Evolutionary conservation across 92 coral and sea anemone species (phyloP), one percentile per base, ranked within the genome.

Genomic region (Nematostella vectensis): DNA sequence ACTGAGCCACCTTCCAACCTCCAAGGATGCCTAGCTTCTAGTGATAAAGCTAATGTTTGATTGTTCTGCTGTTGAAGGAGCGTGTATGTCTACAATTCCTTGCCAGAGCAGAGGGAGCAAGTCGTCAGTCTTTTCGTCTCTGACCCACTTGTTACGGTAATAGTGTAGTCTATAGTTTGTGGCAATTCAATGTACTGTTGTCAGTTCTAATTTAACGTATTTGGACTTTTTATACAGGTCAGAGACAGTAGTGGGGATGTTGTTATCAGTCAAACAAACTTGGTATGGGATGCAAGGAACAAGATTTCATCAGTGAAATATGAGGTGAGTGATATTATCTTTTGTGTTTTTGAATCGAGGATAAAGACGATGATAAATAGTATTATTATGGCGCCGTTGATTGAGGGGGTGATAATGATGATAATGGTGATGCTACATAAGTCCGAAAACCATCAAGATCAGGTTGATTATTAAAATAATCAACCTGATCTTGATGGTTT

Each of bases 41-140:
- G n/a, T n/a, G n/a, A n/a, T 56, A 36, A 3, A 58, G 15, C 55
- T 27, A 20, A 56, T 15, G 6, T 15, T 33, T 6, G 8, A 33
- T 33, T 6, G 15, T 33, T 6, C 40, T 33, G 6, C 40, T 33
- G 8, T 33, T 15, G 40, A 33, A 6, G 15, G 40, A 33, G 15
- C 45, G 80, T 93, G 1, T 87, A 82, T 3, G 57, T 93, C 28
- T 93, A 93, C 73, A 93, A 93, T 48, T 72, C 99, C 10, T 54
- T 93, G 58, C 71, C 89, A 1, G 68, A 72, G n/a, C 59, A 76
- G 45, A 83, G 99, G 11, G 71, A 67, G 47, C 96, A 93, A 54
- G 83, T 93, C 4, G 96, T 82, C 50, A 93, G 96, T 65, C 69
- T 93, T 31, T 67, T 72, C 54, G 78, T 93, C 28, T 81, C 99